phyloP scores from a whole-genome alignment of 1,140 invertebrate species.

The Anoplolepis gracilipes region DNA sequence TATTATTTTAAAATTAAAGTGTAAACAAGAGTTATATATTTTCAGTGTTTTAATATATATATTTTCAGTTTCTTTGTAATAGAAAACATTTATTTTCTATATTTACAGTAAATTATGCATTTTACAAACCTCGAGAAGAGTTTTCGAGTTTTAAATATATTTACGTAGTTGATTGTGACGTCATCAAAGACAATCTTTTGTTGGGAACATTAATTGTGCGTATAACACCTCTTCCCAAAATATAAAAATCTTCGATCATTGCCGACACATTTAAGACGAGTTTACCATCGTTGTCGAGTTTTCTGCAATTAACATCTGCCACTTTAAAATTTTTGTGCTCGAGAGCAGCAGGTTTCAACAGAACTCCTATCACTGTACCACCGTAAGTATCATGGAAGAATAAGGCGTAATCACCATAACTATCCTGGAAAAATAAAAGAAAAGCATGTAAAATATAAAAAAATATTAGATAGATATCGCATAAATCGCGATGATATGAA shows the following conservation, averaged over 20 bases:
- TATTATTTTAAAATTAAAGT: not conserved
- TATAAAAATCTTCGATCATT: constrained; percentile 91
- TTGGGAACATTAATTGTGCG: constrained; percentile 83
- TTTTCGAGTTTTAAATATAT: not conserved
- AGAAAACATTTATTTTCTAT: constrained; percentile 36
- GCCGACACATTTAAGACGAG: constrained; percentile 89
- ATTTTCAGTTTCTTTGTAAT: constrained; percentile 13
- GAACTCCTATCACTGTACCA: constrained; percentile 92
- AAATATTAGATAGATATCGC: constrained; percentile 12
- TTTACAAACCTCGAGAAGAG: not conserved
- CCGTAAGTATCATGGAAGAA: constrained; percentile 96
- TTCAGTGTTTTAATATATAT: too few species aligned
- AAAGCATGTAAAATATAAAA: not conserved
- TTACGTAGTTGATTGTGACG: not conserved
- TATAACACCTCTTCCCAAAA: constrained; percentile 89
- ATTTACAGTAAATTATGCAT: constrained; percentile 38
- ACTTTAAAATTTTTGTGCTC: constrained; percentile 91
- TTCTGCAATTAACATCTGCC: constrained; percentile 84
- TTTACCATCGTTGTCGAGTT: constrained; percentile 82
- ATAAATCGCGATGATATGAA: not conserved
- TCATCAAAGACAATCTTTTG: constrained; percentile 67
- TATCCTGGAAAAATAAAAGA: constrained; percentile 85
- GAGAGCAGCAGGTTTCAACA: constrained; percentile 91
- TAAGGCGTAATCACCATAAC: constrained; percentile 92
- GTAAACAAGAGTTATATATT: not conserved